Conservation (phyloP, 2,113 vertebrate genomes). For the Pantherophis guttatus region DNA sequence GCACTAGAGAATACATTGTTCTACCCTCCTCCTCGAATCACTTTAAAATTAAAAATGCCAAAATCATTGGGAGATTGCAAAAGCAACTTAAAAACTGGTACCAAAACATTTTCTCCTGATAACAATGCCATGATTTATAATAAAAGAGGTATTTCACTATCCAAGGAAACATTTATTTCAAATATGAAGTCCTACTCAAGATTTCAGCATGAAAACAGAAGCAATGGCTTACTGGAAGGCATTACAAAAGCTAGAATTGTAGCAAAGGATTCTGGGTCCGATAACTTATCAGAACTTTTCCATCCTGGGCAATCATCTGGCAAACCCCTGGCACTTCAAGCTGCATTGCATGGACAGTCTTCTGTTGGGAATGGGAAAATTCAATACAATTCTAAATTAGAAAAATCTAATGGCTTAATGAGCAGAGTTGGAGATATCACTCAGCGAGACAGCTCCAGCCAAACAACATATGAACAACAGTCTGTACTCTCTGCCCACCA, state of each 20-base stretch:
- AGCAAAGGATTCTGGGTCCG: constrained; percentile 48
- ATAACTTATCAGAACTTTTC: constrained; percentile 54
- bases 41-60: constrained; percentile 96
- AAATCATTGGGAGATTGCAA: constrained; percentile 80
- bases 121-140: constrained; percentile 66
- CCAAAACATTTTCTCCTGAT: constrained; percentile 79
- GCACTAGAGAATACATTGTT: constrained; percentile 85
- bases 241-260: constrained; percentile 62
- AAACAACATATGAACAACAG: constrained; percentile 72
- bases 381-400: constrained; percentile 63
- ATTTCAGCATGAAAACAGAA: constrained; percentile 74
- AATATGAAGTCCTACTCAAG: constrained; percentile 75
- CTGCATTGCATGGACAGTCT: constrained; percentile 82
- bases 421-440: constrained; percentile 70
- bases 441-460: constrained; percentile 83
- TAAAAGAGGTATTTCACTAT: constrained; percentile 55
- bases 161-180: constrained; percentile 67
- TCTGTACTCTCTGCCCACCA: constrained; percentile 64
- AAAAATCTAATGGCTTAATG: constrained; percentile 80
- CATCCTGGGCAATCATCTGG: constrained; percentile 71
- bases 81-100: constrained; percentile 76
- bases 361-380: constrained; percentile 80
- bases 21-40: constrained; percentile 88
- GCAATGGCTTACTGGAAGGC: constrained; percentile 76
- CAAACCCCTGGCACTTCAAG: constrained; percentile 82